A percentile compares a stretch with the other conserved stretches of the same genome.
Evolutionary conservation across 2,113 vertebrate genomes (phyloP).

Genomic region (Tupaia chinensis): DNA sequence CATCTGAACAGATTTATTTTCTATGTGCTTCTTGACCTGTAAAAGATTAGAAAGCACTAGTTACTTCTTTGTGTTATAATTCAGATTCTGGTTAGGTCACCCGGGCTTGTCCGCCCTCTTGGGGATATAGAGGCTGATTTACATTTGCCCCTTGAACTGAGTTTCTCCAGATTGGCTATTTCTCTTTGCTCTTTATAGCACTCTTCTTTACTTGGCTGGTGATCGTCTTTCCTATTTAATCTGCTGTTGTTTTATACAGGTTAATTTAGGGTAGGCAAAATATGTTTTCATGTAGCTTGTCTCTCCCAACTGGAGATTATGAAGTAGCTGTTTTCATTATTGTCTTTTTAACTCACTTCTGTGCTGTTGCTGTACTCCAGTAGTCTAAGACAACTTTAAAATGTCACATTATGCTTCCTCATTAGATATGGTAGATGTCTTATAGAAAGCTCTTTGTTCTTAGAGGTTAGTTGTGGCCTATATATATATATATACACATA

Average conservation of each 20-base stretch:
- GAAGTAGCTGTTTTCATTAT: neutral
- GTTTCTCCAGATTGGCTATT: neutral
- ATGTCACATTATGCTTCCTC: neutral
- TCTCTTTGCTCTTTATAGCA: neutral
- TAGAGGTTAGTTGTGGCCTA: neutral
- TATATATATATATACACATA: neutral
- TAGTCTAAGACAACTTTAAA: constrained; percentile 18
- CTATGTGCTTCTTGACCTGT: neutral
- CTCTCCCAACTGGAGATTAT: neutral
- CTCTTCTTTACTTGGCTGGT: neutral
- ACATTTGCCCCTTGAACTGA: neutral
- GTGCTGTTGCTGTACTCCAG: neutral
- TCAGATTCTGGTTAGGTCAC: neutral
- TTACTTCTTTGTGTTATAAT: neutral
- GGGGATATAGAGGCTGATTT: neutral
- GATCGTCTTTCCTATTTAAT: neutral
- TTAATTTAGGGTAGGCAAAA: constrained; percentile 8
- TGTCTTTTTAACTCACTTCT: constrained; percentile 1
- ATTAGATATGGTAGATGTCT: neutral
- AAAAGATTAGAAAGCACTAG: neutral
- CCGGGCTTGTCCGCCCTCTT: neutral
- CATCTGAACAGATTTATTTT: constrained; percentile 18
- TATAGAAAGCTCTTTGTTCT: constrained; percentile 3
- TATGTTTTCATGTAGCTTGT: neutral
- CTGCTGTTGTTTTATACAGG: neutral